These are phyloP conservation scores for Gallinago nigripennis DNA, from an alignment of 2,797 vertebrate genomes.

Conservation along the genomic window DNA sequence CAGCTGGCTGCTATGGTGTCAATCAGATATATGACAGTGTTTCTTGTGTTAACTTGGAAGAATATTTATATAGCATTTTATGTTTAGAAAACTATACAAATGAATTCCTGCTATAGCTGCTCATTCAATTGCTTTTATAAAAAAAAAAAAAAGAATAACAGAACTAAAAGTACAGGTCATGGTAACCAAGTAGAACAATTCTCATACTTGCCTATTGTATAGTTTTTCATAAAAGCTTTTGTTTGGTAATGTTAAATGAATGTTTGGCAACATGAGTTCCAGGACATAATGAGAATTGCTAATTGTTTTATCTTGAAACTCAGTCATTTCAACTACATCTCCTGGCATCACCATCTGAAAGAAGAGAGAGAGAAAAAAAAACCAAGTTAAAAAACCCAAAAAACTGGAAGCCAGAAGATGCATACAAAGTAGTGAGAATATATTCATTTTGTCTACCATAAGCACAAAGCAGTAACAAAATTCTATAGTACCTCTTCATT, in stretches of 20 bases:
- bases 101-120: background rate
- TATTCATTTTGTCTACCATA: background rate
- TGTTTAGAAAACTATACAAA: background rate
- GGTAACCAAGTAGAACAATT: background rate
- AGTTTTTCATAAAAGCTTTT: slow-evolving; percentile 96
- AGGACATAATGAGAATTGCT: slow-evolving; percentile 93
- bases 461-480: background rate
- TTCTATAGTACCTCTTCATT: slow-evolving; percentile 89
- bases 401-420: background rate
- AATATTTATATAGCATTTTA: background rate
- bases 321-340: slow-evolving; percentile 92
- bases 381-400: background rate
- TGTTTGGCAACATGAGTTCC: slow-evolving; percentile 89
- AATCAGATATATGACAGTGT: background rate
- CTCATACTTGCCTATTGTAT: slow-evolving; percentile 88
- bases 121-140: background rate
- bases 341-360: slow-evolving; percentile 97
- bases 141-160: background rate
- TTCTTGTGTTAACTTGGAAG: background rate
- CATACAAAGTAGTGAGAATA: background rate
- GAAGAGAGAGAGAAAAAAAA: background rate
- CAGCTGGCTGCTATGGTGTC: background rate
- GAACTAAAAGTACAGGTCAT: background rate
- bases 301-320: slow-evolving; percentile 97
- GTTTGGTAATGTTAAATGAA: slow-evolving; percentile 88